phyloP scores from a whole-genome alignment of 2,888 invertebrate species.

The Ophioninae sp. region DNA sequence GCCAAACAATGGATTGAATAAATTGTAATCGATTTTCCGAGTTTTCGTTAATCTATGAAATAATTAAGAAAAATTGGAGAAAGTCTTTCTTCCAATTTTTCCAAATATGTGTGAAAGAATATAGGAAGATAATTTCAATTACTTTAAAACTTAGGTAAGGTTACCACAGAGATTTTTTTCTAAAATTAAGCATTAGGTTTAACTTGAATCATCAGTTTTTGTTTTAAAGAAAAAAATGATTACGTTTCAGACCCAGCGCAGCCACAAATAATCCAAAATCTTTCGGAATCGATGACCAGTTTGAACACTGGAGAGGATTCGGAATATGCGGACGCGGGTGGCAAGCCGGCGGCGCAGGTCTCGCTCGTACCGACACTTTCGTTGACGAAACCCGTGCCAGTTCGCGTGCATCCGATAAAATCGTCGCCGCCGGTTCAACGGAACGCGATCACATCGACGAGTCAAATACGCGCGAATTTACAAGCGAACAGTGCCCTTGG shows the following conservation, averaged over 20 bases:
- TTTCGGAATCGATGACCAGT: slow-evolving; percentile 78
- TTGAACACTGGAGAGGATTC: slow-evolving; percentile 65
- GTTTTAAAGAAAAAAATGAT: slow-evolving; percentile 20
- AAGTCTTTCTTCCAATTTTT: slow-evolving; percentile 12
- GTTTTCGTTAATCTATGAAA: too few species aligned
- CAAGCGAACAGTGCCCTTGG: slow-evolving; percentile 73
- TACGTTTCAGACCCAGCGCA: slow-evolving; percentile 81
- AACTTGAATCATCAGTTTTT: too few species aligned
- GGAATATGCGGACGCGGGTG: slow-evolving; percentile 71
- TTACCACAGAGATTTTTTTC: too few species aligned
- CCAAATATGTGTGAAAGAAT: background rate
- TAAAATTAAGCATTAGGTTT: too few species aligned
- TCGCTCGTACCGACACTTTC: slow-evolving; percentile 71
- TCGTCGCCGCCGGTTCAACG: slow-evolving; percentile 78
- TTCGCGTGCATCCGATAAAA: slow-evolving; percentile 78
- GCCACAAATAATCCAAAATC: slow-evolving; percentile 81
- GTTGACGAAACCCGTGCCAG: slow-evolving; percentile 76
- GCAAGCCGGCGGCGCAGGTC: slow-evolving; percentile 65
- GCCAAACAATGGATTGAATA: too few species aligned
- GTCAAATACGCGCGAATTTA: slow-evolving; percentile 77
- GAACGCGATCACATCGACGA: slow-evolving; percentile 76
- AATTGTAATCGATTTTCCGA: too few species aligned
- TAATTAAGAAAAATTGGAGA: too few species aligned
- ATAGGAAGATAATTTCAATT: too few species aligned
- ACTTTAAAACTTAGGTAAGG: too few species aligned